Base-by-base conservation (phyloP, 2,797 vertebrate genomes). In the Propithecus perrieri region DNA sequence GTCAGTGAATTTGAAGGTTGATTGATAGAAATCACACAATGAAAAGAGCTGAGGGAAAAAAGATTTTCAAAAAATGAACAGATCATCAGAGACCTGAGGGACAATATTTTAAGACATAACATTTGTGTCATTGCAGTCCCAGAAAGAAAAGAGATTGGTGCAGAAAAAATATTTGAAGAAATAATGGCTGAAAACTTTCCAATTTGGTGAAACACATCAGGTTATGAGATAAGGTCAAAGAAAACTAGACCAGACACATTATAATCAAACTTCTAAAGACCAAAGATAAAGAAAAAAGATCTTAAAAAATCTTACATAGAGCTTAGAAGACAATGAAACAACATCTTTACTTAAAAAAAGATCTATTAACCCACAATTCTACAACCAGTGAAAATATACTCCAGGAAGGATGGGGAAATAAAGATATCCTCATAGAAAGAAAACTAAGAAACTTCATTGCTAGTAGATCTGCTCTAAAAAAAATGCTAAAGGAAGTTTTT, bases 91-190 rank as follows among this genome's bases (percentile, higher is more conserved):
- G 14, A 61, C 33, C 5, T 41, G 41, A 4, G 14, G 67, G 57
- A 71, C 46, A 93, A n/a, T 88, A 79, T 59, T 92, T 57, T 94
- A 88, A 91, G 46, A 65, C 33, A 48, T 9, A 75, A 75, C 7
- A 43, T 67, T 38, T 79, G 46, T 84, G 35, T 78, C 15, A 84
- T 71, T 86, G 35, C 6, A 59, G 53, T 72, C 20, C 65, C 67
- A 61, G 24, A 80, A 63, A 35, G 61, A 96, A 69, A 90, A 87
- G 35, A 88, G 33, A 61, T 46, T 71, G 59, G 33, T 86, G 41
- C 22, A 57, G 80, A 85, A 85, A 96, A 91, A 57, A 41, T 69
- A 93, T 85, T 81, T 95, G 38, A 91, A 95, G 59, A 94, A 75
- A 80, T 89, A 89, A 46, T 81, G 59, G 24, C 50, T 80, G 46